A percentile compares a stretch with the other conserved stretches of the same genome.
Evolutionary conservation across 2,888 invertebrate species (phyloP).

Genomic region (Lepidocyrtinus sp.): DNA sequence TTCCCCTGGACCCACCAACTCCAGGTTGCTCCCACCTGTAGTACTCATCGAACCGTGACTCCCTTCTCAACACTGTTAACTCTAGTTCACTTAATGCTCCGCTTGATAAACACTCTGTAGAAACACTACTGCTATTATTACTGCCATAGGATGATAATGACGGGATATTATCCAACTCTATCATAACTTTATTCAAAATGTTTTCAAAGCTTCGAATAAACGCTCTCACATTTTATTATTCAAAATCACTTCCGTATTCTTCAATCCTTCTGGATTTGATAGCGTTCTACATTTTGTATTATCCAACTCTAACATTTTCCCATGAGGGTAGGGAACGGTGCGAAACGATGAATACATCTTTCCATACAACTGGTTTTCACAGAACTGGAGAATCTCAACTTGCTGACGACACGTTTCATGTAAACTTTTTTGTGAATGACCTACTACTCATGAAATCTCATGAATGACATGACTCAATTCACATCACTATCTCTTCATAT

Average conservation of each 20-base stretch:
- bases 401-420: neutral
- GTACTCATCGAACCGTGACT: constrained; percentile 56
- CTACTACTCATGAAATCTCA: too few species aligned
- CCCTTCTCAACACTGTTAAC: constrained; percentile 38
- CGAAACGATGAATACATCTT: neutral
- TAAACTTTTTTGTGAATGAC: neutral
- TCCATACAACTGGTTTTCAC: neutral
- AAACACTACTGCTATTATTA: neutral
- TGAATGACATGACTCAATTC: neutral
- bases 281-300: neutral
- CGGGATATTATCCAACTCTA: constrained; percentile 23
- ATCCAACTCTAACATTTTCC: neutral
- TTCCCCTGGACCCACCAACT: constrained; percentile 54
- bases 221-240: neutral
- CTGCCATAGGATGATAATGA: constrained; percentile 26
- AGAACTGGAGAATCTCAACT: neutral
- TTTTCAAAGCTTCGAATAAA: neutral
- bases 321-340: neutral
- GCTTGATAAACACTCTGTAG: too few species aligned
- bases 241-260: neutral
- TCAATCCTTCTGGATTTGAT: too few species aligned
- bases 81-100: constrained; percentile 18
- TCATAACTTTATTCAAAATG: constrained; percentile 35
- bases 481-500: neutral
- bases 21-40: constrained; percentile 53